phyloP scores from a whole-genome alignment of 2,888 invertebrate species.

The Noctua fimbriata region DNA sequence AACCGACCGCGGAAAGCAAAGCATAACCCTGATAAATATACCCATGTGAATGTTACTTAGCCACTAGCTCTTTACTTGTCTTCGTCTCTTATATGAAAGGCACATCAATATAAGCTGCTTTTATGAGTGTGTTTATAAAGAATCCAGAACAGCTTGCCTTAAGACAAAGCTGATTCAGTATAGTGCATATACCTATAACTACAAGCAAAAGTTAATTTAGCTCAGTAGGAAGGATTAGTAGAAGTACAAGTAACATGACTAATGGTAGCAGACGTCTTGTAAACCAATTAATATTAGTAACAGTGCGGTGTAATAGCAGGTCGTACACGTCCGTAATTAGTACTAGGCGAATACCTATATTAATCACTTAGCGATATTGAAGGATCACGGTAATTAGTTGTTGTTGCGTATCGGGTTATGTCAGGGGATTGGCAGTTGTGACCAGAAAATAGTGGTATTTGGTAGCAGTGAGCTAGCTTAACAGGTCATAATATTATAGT shows the following conservation, averaged over 20 bases:
- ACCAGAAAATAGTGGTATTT: no score
- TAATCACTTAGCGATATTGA: slow-evolving; percentile 10
- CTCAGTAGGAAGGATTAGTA: background rate
- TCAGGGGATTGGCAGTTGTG: background rate
- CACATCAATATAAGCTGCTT: background rate
- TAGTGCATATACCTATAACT: background rate
- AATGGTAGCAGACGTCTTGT: slow-evolving; percentile 6
- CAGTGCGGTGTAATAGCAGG: background rate
- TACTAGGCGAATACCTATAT: background rate
- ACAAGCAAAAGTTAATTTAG: background rate
- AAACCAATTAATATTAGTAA: slow-evolving; percentile 14
- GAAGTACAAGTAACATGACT: background rate
- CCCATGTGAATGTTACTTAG: background rate
- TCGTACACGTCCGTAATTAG: slow-evolving; percentile 3
- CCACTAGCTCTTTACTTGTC: background rate
- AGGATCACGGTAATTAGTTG: slow-evolving; percentile 1
- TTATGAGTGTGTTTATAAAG: background rate
- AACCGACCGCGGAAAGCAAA: background rate
- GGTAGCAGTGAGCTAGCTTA: no score
- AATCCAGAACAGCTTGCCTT: background rate
- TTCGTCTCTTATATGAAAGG: background rate
- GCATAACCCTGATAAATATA: background rate
- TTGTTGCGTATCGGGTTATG: background rate
- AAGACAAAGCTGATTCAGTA: background rate
- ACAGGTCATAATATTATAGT: no score